Evolutionary conservation across 2,797 vertebrate genomes (phyloP).

Genomic region (Eulemur rubriventer): DNA sequence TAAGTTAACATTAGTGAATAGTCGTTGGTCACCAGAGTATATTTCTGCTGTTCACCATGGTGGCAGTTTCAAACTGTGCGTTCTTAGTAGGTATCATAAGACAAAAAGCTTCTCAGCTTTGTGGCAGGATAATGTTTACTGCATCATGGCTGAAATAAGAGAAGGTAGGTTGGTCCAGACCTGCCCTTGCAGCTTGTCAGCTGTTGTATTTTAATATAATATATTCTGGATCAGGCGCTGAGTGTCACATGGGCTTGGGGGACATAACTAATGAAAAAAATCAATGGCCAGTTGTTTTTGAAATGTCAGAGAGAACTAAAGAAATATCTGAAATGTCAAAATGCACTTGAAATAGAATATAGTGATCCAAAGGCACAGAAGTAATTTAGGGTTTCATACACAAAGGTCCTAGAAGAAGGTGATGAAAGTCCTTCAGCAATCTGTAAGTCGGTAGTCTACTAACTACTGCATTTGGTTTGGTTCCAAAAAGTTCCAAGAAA

Average conservation of each 20-base stretch:
- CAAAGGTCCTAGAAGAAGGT: constrained; percentile 12
- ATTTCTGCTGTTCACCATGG: not conserved
- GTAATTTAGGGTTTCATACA: constrained; percentile 70
- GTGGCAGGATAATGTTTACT: not conserved
- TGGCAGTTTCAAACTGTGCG: not conserved
- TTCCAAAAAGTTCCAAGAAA: constrained; percentile 35
- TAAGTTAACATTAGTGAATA: constrained; percentile 25
- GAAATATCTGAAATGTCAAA: constrained; percentile 79
- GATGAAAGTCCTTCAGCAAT: constrained; percentile 5
- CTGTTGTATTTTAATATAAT: constrained; percentile 50
- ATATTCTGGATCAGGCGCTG: not conserved
- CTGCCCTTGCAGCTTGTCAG: constrained; percentile 55
- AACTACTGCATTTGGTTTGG: not conserved
- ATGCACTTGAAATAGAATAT: constrained; percentile 70
- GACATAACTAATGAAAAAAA: constrained; percentile 76
- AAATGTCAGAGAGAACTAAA: constrained; percentile 75
- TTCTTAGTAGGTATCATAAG: not conserved
- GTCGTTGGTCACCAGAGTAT: not conserved
- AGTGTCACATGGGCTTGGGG: constrained; percentile 35
- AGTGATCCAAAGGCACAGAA: constrained; percentile 67
- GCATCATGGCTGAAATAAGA: not conserved
- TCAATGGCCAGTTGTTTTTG: constrained; percentile 72
- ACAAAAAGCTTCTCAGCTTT: not conserved
- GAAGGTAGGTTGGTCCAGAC: not conserved
- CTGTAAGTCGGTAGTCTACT: not conserved